Evolutionary conservation across 2,797 vertebrate genomes (phyloP).

Genomic region (Acomys russatus): DNA sequence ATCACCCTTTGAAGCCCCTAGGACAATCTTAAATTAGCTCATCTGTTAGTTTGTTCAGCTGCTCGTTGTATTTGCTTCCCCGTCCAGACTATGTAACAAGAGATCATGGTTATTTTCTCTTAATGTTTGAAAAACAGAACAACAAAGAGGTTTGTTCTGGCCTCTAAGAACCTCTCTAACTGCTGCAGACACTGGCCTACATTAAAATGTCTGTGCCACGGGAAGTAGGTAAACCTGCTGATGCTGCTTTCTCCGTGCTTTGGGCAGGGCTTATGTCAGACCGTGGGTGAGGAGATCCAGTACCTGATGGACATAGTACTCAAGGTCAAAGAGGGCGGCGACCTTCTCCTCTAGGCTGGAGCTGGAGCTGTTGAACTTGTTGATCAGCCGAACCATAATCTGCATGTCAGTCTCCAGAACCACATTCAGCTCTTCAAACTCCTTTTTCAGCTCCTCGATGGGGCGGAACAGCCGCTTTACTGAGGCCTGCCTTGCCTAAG

Average conservation of each 20-base stretch:
- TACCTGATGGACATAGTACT: slow-evolving; percentile 99
- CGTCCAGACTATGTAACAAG: slow-evolving; percentile 20
- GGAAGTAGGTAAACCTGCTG: not conserved
- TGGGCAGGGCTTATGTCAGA: not conserved
- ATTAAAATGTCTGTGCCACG: not conserved
- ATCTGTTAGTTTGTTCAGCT: slow-evolving; percentile 43
- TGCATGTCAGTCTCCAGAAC: slow-evolving; percentile 95
- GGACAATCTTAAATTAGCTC: slow-evolving; percentile 45
- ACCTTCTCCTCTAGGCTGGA: slow-evolving; percentile 92
- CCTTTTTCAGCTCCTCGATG: slow-evolving; percentile 94
- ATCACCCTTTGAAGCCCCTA: slow-evolving; percentile 27
- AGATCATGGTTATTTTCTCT: slow-evolving; percentile 23
- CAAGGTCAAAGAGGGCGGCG: slow-evolving; percentile 93
- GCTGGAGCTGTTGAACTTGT: slow-evolving; percentile 92
- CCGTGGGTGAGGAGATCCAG: slow-evolving; percentile 27
- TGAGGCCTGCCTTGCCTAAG: slow-evolving; percentile 86
- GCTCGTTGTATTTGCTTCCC: not conserved
- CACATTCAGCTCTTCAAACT: slow-evolving; percentile 94
- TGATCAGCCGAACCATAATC: slow-evolving; percentile 94
- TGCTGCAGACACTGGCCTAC: slow-evolving; percentile 7
- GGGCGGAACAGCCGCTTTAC: slow-evolving; percentile 90
- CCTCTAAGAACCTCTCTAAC: slow-evolving; percentile 50
- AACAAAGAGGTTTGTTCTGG: slow-evolving; percentile 18
- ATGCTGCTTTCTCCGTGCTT: slow-evolving; percentile 11
- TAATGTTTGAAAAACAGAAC: slow-evolving; percentile 4